Evolutionary conservation across 2,113 vertebrate species (phyloP).

Genomic region (Dunckerocampus dactyliophorus): DNA sequence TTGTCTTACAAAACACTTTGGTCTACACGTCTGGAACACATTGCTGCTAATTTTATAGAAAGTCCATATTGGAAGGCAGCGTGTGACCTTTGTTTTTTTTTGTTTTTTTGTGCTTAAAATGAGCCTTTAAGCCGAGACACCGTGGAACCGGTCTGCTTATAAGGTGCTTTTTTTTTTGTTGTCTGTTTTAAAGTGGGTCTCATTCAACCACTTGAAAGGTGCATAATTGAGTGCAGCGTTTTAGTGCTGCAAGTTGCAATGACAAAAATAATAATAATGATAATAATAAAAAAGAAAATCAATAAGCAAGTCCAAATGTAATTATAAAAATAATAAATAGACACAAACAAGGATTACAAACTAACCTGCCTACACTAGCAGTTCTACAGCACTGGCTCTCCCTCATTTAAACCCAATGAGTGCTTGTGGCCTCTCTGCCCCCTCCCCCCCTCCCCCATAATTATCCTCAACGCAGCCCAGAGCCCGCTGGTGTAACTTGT

Average conservation of each 20-base stretch:
- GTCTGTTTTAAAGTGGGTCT: constrained; percentile 62
- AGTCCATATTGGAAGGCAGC: constrained; percentile 6
- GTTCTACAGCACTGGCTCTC: constrained; percentile 21
- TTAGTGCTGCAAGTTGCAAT: constrained; percentile 25
- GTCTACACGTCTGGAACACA: constrained; percentile 24
- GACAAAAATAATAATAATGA: constrained; percentile 16
- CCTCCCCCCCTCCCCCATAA: constrained; percentile 14
- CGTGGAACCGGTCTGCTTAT: constrained; percentile 49
- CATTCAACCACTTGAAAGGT: constrained; percentile 63
- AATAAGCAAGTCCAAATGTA: constrained; percentile 50
- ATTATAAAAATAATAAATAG: constrained; percentile 54
- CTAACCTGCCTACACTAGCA: constrained; percentile 38
- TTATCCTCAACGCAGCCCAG: constrained; percentile 56
- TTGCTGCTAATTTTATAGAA: constrained; percentile 9
- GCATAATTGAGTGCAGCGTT: constrained; percentile 38
- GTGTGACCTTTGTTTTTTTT: not conserved
- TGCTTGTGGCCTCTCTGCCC: constrained; percentile 1
- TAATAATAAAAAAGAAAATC: not conserved
- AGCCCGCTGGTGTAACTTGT: constrained; percentile 71
- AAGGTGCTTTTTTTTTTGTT: constrained; percentile 64
- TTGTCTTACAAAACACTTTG: constrained; percentile 46
- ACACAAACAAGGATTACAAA: constrained; percentile 50
- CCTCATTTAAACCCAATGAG: constrained; percentile 21
- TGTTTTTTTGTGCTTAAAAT: constrained; percentile 27
- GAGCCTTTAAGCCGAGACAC: constrained; percentile 31